Evolutionary conservation across 2,113 vertebrate genomes (phyloP).

Genomic region (Toxotes chatareus): DNA sequence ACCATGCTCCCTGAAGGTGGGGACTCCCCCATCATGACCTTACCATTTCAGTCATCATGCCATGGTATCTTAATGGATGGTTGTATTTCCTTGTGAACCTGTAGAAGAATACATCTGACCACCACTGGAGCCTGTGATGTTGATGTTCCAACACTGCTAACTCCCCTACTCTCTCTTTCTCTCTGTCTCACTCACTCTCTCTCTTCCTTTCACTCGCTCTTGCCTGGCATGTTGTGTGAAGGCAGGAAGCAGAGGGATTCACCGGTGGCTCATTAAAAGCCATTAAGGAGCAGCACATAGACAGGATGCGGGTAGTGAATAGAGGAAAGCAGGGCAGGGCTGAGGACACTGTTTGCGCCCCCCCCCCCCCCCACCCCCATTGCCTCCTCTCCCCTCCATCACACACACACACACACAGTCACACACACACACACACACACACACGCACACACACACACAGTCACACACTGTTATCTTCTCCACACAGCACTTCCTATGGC

Average conservation of each 20-base stretch:
- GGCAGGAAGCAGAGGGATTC: constrained; percentile 78
- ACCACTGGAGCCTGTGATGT: constrained; percentile 24
- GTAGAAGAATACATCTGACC: constrained; percentile 16
- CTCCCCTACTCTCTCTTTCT: background rate
- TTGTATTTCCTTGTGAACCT: constrained; percentile 5
- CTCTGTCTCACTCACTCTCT: constrained; percentile 12
- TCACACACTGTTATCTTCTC: constrained; percentile 83
- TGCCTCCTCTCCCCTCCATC: constrained; percentile 47
- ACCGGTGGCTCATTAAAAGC: constrained; percentile 82
- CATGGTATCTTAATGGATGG: background rate
- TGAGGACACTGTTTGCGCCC: constrained; percentile 71
- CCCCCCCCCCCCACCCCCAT: constrained; percentile 49
- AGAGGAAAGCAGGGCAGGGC: constrained; percentile 86
- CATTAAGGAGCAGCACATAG: constrained; percentile 80
- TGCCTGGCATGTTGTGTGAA: constrained; percentile 68
- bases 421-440: constrained; percentile 45
- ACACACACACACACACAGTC: constrained; percentile 42
- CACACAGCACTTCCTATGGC: constrained; percentile 86
- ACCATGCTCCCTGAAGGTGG: background rate
- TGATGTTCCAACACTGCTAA: constrained; percentile 2
- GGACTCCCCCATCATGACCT: background rate
- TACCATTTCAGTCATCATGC: background rate
- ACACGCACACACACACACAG: constrained; percentile 54
- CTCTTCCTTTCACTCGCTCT: constrained; percentile 54
- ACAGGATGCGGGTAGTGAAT: constrained; percentile 86